Evolutionary conservation across 2,113 vertebrate species (phyloP).

Genomic region (Xiphophorus maculatus): DNA sequence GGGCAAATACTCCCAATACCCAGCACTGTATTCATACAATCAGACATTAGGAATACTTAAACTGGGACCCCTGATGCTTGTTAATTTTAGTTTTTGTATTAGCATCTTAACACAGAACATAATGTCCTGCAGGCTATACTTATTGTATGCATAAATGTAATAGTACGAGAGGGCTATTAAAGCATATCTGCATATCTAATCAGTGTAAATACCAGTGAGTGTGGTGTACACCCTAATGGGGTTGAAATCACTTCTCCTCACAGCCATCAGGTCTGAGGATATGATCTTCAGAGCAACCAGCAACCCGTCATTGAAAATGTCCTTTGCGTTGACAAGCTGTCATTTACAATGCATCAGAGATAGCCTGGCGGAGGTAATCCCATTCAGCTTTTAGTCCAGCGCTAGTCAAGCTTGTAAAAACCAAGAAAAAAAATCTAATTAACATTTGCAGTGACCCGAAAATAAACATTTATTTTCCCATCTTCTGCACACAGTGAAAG

Average conservation of each 20-base stretch:
- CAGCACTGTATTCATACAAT: slow-evolving; percentile 1
- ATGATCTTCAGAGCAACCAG: slow-evolving; percentile 57
- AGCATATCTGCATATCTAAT: slow-evolving; percentile 35
- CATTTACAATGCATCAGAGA: slow-evolving; percentile 83
- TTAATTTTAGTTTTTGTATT: slow-evolving; percentile 29
- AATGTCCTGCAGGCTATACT: slow-evolving; percentile 9
- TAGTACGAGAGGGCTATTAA: slow-evolving; percentile 24
- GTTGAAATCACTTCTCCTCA: slow-evolving; percentile 26
- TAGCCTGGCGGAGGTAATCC: slow-evolving; percentile 69
- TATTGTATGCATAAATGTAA: slow-evolving; percentile 24
- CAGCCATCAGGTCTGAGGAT: slow-evolving; percentile 34
- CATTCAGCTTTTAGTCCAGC: slow-evolving; percentile 66
- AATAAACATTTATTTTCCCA: slow-evolving; percentile 82
- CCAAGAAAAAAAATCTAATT: slow-evolving; percentile 81
- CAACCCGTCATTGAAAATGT: slow-evolving; percentile 78
- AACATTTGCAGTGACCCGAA: slow-evolving; percentile 89
- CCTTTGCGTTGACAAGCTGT: slow-evolving; percentile 78
- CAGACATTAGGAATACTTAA: slow-evolving; percentile 22
- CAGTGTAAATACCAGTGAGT: slow-evolving; percentile 35
- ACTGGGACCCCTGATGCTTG: slow-evolving; percentile 5
- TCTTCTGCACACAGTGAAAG: slow-evolving; percentile 62
- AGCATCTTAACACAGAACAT: slow-evolving; percentile 35
- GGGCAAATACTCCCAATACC: not conserved
- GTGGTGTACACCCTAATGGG: slow-evolving; percentile 13
- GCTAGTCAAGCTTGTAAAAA: slow-evolving; percentile 63